These are phyloP conservation scores for Bujurquina vittata DNA, from an alignment of 2,113 vertebrate species.

Conservation along the genomic window DNA sequence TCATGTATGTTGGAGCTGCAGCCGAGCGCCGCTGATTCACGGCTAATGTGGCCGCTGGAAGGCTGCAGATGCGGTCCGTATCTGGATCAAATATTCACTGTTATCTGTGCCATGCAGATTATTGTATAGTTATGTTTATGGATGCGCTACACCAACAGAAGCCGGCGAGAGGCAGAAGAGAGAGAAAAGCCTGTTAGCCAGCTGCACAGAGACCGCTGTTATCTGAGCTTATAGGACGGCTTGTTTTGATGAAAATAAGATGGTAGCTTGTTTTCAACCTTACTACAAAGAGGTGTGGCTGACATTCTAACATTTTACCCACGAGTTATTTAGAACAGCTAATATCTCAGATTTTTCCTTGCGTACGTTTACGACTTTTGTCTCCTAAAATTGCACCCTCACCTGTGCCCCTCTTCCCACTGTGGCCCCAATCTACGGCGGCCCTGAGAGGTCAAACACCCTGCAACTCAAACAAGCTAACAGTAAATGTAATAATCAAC, in stretches of 20 bases:
- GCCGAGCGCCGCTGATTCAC: background rate
- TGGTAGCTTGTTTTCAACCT: background rate
- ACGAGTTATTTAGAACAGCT: background rate
- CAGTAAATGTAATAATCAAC: background rate
- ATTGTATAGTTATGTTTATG: background rate
- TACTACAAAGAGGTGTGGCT: background rate
- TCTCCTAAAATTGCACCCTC: background rate
- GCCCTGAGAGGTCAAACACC: too few relatives aligned
- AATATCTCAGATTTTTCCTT: too few relatives aligned
- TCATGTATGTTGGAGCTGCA: fast-evolving
- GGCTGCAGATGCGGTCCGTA: background rate
- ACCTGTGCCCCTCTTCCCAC: background rate
- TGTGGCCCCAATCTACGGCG: background rate
- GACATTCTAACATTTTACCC: background rate
- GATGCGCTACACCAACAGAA: background rate
- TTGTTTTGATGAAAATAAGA: too few relatives aligned
- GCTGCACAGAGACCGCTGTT: background rate
- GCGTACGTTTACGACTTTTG: too few relatives aligned
- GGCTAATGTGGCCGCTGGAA: background rate
- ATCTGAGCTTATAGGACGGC: background rate
- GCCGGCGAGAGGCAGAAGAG: background rate
- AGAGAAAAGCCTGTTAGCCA: background rate
- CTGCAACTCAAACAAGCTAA: too few relatives aligned
- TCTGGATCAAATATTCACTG: conserved; percentile 3
- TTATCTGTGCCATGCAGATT: background rate